Evolutionary conservation across 2,888 invertebrate genomes (phyloP).

Genomic region (Drosophila falleni): DNA sequence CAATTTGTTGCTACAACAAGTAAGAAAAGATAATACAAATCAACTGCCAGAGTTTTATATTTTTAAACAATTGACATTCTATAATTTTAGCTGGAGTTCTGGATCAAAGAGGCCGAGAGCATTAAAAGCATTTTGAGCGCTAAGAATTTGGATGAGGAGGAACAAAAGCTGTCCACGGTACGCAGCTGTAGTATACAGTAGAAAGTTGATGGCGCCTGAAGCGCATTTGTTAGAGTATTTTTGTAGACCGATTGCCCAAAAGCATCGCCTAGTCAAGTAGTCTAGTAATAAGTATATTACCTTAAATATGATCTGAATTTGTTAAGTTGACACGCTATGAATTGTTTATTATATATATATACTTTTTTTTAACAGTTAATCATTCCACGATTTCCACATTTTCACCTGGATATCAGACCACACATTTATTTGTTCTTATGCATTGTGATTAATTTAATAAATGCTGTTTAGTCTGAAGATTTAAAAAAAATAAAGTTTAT

Average conservation of each 20-base stretch:
- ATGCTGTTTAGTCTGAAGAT: slow-evolving; percentile 49
- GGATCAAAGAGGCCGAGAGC: slow-evolving; percentile 88
- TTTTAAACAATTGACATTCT: neutral
- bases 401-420: slow-evolving; percentile 26
- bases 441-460: slow-evolving; percentile 54
- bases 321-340: neutral
- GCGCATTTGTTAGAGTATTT: slow-evolving; percentile 56
- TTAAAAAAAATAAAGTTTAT: neutral
- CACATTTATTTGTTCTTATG: slow-evolving; percentile 53
- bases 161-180: slow-evolving; percentile 82
- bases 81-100: slow-evolving; percentile 85
- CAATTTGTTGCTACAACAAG: slow-evolving; percentile 87
- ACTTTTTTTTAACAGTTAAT: slow-evolving; percentile 23
- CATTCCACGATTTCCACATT: slow-evolving; percentile 25
- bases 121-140: slow-evolving; percentile 86
- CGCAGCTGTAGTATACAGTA: slow-evolving; percentile 84
- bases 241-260: slow-evolving; percentile 54
- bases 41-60: neutral
- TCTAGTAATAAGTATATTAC: neutral
- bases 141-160: slow-evolving; percentile 83
- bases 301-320: neutral
- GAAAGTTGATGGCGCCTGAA: slow-evolving; percentile 40
- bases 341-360: slow-evolving; percentile 5
- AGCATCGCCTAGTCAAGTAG: slow-evolving; percentile 51
- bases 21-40: slow-evolving; percentile 50